A percentile compares a stretch with the other conserved stretches of the same genome.
Evolutionary conservation across 2,113 vertebrate genomes (phyloP).

Genomic region (Budorcas taxicolor): DNA sequence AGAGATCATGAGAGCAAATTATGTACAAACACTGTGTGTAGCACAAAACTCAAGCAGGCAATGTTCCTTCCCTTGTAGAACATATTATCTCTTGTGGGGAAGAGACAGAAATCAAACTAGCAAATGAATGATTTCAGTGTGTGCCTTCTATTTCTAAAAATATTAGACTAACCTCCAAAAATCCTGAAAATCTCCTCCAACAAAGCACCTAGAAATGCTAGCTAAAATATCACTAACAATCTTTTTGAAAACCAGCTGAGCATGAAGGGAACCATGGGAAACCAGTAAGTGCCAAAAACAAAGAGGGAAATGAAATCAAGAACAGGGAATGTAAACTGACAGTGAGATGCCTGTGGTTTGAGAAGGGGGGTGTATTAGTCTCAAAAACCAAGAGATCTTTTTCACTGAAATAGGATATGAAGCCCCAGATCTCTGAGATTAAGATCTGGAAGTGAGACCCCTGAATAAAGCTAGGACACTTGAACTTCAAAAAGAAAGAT

Average conservation of each 20-base stretch:
- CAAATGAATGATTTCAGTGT: neutral
- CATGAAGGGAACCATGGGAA: neutral
- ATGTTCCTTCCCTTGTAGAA: neutral
- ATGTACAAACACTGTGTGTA: neutral
- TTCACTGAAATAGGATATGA: neutral
- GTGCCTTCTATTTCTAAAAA: neutral
- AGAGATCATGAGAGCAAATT: neutral
- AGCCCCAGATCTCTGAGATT: neutral
- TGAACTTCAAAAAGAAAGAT: neutral
- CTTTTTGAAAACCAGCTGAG: neutral
- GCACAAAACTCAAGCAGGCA: neutral
- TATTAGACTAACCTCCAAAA: neutral
- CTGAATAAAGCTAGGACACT: neutral
- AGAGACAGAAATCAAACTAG: neutral
- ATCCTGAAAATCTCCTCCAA: neutral
- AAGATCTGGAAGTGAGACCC: neutral
- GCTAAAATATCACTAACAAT: neutral
- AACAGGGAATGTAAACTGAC: neutral
- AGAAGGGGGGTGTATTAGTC: accelerated
- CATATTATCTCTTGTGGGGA: neutral
- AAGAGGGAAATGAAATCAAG: neutral
- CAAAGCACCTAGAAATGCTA: neutral
- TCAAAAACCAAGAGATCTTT: neutral
- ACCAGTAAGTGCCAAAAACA: neutral
- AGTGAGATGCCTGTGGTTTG: neutral